A percentile compares a stretch with the other conserved stretches of the same genome.
These are phyloP conservation scores for Apotomis betuletana DNA, from an alignment of 2,888 invertebrate genomes.

Conservation along the genomic window DNA sequence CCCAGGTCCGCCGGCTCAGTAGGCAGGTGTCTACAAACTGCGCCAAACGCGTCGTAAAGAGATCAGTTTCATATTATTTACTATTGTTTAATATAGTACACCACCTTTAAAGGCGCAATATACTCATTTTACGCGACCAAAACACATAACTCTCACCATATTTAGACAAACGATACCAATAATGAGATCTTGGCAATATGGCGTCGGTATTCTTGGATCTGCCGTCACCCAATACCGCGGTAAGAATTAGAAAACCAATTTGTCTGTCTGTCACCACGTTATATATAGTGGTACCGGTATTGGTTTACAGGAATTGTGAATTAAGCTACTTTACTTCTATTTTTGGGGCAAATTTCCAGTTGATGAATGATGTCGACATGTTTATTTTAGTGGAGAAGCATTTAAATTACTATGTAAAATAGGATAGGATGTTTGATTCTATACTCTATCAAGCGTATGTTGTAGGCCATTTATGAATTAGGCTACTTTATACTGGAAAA, in stretches of 20 bases:
- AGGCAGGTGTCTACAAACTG: too few species aligned
- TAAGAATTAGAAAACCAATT: constrained; percentile 71
- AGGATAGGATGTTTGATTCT: too few species aligned
- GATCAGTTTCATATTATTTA: neutral
- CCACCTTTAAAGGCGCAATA: neutral
- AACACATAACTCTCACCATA: constrained; percentile 50
- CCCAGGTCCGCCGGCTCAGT: too few species aligned
- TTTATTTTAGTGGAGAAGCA: neutral
- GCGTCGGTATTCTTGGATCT: constrained; percentile 28
- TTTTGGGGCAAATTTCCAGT: constrained; percentile 20
- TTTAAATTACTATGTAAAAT: too few species aligned
- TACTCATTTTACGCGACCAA: constrained; percentile 6
- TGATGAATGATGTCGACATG: constrained; percentile 1
- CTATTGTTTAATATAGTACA: neutral
- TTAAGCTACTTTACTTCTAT: constrained; percentile 9
- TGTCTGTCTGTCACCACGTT: constrained; percentile 74
- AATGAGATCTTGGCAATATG: constrained; percentile 27
- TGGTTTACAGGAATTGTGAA: constrained; percentile 27
- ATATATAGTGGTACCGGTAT: constrained; percentile 55
- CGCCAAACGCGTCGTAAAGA: too few species aligned
- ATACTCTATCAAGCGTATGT: too few species aligned
- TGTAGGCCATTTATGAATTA: too few species aligned
- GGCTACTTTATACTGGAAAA: too few species aligned
- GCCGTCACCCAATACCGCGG: constrained; percentile 43
- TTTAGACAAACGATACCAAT: constrained; percentile 45